Conservation (phyloP, 2,888 invertebrate species). For the Drosophila nr. medialis region DNA sequence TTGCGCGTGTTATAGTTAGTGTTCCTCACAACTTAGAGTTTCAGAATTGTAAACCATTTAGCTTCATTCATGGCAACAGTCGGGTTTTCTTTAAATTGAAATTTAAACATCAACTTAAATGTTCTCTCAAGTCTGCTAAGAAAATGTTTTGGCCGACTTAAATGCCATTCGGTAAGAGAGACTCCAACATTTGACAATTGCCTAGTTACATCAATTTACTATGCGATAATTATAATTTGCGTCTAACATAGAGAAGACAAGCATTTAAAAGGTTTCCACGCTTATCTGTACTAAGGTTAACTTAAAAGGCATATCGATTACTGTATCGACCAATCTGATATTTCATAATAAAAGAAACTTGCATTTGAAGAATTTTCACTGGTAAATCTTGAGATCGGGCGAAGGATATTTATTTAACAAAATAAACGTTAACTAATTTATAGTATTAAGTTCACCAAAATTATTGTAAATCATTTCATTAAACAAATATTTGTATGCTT, state of each 20-base stretch:
- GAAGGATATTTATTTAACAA: conserved; percentile 2
- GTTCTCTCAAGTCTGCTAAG: neutral
- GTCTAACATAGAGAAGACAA: neutral
- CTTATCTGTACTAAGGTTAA: neutral
- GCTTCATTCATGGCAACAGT: neutral
- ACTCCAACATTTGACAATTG: neutral
- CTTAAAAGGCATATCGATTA: conserved; percentile 16
- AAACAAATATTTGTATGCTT: conserved; percentile 1
- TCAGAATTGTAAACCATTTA: neutral
- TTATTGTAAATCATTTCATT: conserved; percentile 4
- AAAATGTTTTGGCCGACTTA: neutral
- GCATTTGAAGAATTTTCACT: conserved; percentile 4
- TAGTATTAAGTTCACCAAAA: neutral
- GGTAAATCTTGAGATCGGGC: neutral
- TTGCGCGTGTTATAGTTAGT: neutral
- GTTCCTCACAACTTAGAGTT: neutral
- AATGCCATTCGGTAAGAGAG: neutral
- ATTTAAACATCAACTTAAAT: neutral
- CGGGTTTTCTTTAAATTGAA: neutral
- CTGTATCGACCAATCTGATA: conserved; percentile 5
- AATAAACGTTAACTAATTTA: conserved; percentile 3
- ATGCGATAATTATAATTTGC: neutral
- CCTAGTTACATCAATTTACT: neutral
- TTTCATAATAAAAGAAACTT: neutral
- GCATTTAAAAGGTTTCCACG: neutral